Base-by-base conservation (phyloP, 64 coral and sea anemone genomes). In the Montipora efflorescens region DNA sequence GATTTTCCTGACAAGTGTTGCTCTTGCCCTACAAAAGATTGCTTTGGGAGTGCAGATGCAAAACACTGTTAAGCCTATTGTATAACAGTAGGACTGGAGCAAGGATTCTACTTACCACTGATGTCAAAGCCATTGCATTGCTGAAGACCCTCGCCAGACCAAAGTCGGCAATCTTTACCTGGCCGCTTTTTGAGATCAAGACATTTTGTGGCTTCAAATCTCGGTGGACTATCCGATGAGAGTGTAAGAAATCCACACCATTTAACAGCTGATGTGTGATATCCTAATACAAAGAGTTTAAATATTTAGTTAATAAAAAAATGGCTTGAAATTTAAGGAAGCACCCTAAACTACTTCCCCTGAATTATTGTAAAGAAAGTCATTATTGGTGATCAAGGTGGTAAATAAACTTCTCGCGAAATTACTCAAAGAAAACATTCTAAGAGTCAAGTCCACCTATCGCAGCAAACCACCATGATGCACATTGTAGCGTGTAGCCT, bases 171-270 rank as follows among this genome's bases (percentile, higher is more conserved):
- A 99, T 94, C 85, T 99, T 99, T 1, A 99, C 81, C 68, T 94
- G 89, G n/a, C 98, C 98, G 47, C 89, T 87, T 88, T 87, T 93
- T 46, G 98, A 92, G 23, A 99, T 89, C 23, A 99, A 86, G 70
- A 99, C 96, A 55, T 99, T 99, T 62, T 99, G 98, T 1, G 98
- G 98, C 77, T 99, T 99, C 57, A 99, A 74, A 76, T 99, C 98
- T 14, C 98, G 89, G 79, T 99, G 98, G 20, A 99, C 98, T 59
- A 99, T 96, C 53, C 98, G 92, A 80, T 99, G 92, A 47, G 98
- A 92, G 59, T 99, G 98, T 58, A 99, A 68, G 67, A 99, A 99
- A 75, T 99, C 98, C 4, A 99, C 89, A 18, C 98, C 98, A 87
- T 84, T 92, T 13, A 99, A 83, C 58, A 99, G 51, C 20, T 99